These are phyloP conservation scores for Ctena decussata DNA, from an alignment of 2,888 invertebrate genomes.

Conservation along the genomic window DNA sequence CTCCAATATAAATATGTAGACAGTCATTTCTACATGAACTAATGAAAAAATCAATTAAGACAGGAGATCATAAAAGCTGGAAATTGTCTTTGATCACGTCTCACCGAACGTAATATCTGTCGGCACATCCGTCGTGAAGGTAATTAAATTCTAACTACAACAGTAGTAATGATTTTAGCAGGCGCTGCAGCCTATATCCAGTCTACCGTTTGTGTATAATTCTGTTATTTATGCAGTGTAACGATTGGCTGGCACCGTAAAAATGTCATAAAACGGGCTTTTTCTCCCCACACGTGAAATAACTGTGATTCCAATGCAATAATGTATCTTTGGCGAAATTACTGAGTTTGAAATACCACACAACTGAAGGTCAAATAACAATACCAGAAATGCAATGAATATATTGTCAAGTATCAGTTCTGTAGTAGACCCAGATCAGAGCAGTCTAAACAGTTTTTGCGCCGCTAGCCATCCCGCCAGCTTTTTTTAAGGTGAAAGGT, in stretches of 20 bases:
- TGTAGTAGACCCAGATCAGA: no score
- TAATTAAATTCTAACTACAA: conserved; percentile 62
- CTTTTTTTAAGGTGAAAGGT: no score
- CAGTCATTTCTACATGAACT: neutral
- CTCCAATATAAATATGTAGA: neutral
- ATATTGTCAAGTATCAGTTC: no score
- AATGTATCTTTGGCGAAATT: neutral
- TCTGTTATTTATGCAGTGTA: conserved; percentile 8
- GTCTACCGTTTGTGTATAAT: neutral
- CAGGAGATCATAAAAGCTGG: conserved; percentile 28
- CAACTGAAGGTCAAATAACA: no score
- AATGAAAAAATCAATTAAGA: conserved; percentile 17
- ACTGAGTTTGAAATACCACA: neutral
- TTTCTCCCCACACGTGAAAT: neutral
- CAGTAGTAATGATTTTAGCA: conserved; percentile 49
- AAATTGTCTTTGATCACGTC: conserved; percentile 59
- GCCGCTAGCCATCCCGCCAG: no score
- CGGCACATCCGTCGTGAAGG: conserved; percentile 49
- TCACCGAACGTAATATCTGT: conserved; percentile 56
- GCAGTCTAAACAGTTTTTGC: no score
- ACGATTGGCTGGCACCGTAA: neutral
- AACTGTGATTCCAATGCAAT: neutral
- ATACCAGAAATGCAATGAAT: no score
- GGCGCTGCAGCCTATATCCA: neutral
- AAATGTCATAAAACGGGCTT: neutral